Base-by-base conservation (phyloP, 2,113 vertebrate genomes). In the Pseudolaguvia tuberculata region DNA sequence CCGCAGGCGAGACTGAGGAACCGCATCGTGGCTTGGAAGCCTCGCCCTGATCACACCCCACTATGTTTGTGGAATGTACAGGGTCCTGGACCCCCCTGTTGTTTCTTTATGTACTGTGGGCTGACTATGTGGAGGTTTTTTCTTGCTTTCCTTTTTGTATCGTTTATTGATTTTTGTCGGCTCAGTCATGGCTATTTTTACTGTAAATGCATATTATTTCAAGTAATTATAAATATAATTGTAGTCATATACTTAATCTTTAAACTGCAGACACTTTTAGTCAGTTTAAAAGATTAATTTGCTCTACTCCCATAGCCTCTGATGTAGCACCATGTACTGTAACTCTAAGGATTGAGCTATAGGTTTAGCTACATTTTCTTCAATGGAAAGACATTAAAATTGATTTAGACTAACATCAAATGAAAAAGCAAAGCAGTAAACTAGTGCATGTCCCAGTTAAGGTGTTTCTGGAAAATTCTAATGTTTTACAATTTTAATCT, bases 251-350 rank as follows among this genome's bases (percentile, higher is more conserved):
- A 62, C 58, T 62, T 61, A 20, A 50, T 72, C 21, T 61, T 52
- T 39, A 61, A 62, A 62, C 12, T 31, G 3, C 20, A 51, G 7
- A 4, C 56, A 27, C 56, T 17, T 73, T 72, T 73, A 51, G 45
- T 31, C 71, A 31, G 10, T 73, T 62, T 62, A 73, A 62, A 62
- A 51, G 11, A 62, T 73, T 52, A 48, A 73, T 61, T 51, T 21
- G 47, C n/a, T 35, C 48, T 35, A 45, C 50, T 73, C 27, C 47
- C 27, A 21, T 10, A 6, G 20, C n/a, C 11, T 52, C 47, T 35
- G 58, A 62, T 62, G 47, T 25, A 62, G 58, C 27, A 21, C 27
- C 23, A 45, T n/a, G 21, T 58, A 70, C 31, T 45, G 11, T 52
- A 62, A 31, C 47, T 29, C 45, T 27, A 20, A 39, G 47, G 13